phyloP scores from a whole-genome alignment of 2,888 invertebrate genomes.

The Zygogramma bicolorata region DNA sequence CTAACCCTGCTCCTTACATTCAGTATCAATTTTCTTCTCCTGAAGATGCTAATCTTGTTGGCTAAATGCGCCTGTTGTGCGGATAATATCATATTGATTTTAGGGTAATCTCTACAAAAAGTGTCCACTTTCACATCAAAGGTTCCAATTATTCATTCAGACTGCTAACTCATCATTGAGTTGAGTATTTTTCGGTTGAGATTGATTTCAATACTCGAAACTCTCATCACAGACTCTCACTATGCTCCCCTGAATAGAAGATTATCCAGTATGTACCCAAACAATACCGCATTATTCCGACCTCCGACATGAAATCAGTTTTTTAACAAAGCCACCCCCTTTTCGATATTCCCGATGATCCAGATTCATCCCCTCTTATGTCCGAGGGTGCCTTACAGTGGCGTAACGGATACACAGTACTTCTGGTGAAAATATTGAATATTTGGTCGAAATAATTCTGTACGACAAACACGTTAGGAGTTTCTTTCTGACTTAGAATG shows the following conservation, averaged over 20 bases:
- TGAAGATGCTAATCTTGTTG: too few species aligned
- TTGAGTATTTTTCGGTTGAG: not conserved
- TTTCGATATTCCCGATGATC: constrained; percentile 31
- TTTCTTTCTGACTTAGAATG: too few species aligned
- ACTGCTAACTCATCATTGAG: not conserved
- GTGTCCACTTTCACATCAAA: too few species aligned
- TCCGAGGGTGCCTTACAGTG: constrained; percentile 23
- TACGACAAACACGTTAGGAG: too few species aligned
- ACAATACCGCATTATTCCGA: constrained; percentile 41
- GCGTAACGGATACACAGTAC: not conserved
- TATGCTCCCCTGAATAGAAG: not conserved
- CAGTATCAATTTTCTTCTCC: too few species aligned
- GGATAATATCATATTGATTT: too few species aligned
- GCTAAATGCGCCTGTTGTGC: too few species aligned
- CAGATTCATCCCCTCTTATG: constrained; percentile 33
- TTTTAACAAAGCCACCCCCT: constrained; percentile 47
- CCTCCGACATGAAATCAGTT: constrained; percentile 48
- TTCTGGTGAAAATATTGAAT: not conserved
- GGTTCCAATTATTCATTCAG: not conserved
- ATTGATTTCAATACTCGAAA: not conserved
- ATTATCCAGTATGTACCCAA: constrained; percentile 26
- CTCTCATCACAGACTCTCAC: not conserved
- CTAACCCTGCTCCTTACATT: too few species aligned
- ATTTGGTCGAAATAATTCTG: too few species aligned
- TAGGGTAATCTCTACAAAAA: too few species aligned